These are phyloP conservation scores for Harlomillsia oculata DNA, from an alignment of 1,140 invertebrate species.

Conservation along the genomic window DNA sequence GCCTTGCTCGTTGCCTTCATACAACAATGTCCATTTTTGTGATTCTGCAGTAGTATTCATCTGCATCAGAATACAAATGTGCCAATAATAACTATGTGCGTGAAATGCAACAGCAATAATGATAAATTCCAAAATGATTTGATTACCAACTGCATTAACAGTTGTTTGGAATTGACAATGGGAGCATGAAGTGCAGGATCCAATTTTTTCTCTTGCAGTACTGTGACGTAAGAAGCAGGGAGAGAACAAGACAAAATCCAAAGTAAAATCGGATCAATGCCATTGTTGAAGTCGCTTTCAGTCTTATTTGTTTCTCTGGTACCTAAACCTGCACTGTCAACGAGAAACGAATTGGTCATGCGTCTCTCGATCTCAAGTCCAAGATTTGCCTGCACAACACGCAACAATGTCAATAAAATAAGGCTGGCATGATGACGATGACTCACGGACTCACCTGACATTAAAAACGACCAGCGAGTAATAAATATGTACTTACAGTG, in stretches of 20 bases:
- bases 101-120: conserved; percentile 49
- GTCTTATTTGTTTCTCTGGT: no score
- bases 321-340: no score
- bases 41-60: conserved; percentile 1
- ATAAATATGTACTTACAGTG: no score
- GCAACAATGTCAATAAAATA: no score
- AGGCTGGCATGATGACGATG: no score
- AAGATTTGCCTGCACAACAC: no score
- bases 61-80: conserved; percentile 1
- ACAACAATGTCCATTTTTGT: conserved; percentile 61
- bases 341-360: no score
- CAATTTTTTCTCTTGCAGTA: conserved; percentile 55
- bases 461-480: no score
- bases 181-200: conserved; percentile 40
- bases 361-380: no score
- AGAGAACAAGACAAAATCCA: conserved; percentile 67
- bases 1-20: conserved; percentile 72
- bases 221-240: conserved; percentile 42
- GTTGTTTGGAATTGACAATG: conserved; percentile 15
- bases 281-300: no score
- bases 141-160: conserved; percentile 40
- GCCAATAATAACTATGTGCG: conserved; percentile 2
- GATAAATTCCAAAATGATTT: conserved; percentile 41
- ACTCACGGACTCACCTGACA: no score
- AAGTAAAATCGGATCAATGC: conserved; percentile 38